phyloP scores from a whole-genome alignment of 2,113 vertebrate genomes.

The Mastomys coucha region DNA sequence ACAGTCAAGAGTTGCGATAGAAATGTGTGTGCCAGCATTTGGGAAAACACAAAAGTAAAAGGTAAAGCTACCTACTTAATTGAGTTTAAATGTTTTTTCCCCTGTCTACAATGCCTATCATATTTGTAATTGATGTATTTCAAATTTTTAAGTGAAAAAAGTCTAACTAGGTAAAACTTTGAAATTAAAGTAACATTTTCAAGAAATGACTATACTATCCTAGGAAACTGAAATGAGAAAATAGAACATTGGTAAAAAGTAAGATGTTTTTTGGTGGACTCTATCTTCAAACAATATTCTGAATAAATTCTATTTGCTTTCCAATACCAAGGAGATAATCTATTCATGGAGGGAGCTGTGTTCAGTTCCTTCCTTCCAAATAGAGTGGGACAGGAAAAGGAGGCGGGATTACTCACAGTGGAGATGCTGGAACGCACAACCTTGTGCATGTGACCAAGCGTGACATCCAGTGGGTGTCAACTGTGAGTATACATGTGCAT shows the following conservation, averaged over 20 bases:
- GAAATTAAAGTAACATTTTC: conserved; percentile 22
- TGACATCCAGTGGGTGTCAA: too few relatives aligned
- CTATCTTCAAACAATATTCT: not conserved
- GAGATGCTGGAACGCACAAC: not conserved
- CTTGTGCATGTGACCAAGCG: not conserved
- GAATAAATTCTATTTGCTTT: not conserved
- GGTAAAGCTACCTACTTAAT: not conserved
- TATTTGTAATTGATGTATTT: conserved; percentile 16
- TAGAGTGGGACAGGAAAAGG: not conserved
- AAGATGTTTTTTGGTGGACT: not conserved
- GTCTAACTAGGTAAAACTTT: conserved; percentile 8
- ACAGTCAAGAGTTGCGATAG: conserved; percentile 23
- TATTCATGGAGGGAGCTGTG: not conserved
- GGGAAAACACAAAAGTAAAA: conserved; percentile 36
- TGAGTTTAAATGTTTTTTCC: not conserved
- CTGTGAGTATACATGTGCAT: not conserved
- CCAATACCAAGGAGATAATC: not conserved
- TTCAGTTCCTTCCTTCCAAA: not conserved
- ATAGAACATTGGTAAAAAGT: not conserved
- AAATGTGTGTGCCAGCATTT: conserved; percentile 6
- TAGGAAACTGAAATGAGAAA: conserved; percentile 16
- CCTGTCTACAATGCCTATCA: not conserved
- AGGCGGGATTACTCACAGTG: fast-evolving
- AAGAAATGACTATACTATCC: not conserved
- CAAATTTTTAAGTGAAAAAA: conserved; percentile 34